Evolutionary conservation across 1,140 invertebrate genomes (phyloP).

Genomic region (Nephotettix cincticeps): DNA sequence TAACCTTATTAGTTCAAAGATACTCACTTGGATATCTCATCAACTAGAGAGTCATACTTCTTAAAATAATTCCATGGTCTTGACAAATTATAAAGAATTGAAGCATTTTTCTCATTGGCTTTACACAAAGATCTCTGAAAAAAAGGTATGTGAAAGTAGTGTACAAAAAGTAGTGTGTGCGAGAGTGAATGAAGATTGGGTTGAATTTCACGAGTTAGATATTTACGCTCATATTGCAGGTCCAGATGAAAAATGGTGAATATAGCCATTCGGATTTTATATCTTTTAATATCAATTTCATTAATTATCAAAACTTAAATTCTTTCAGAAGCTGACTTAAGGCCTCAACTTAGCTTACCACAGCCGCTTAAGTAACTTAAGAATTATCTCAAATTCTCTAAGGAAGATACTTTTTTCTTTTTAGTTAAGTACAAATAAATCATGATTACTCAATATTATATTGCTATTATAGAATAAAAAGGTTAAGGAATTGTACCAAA

Average conservation of each 20-base stretch:
- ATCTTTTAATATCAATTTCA: too few species aligned
- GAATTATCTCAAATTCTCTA: too few species aligned
- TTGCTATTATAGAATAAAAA: too few species aligned
- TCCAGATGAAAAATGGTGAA: neutral
- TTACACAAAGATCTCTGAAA: neutral
- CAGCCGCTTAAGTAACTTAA: too few species aligned
- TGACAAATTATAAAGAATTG: neutral
- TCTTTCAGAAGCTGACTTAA: too few species aligned
- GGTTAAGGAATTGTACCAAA: too few species aligned
- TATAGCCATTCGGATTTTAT: neutral
- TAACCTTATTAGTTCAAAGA: neutral
- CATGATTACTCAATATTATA: too few species aligned
- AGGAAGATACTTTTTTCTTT: too few species aligned
- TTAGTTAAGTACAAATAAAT: too few species aligned
- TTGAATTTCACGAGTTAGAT: neutral
- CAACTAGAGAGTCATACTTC: neutral
- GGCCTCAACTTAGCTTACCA: too few species aligned
- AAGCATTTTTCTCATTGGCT: neutral
- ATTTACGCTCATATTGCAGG: neutral
- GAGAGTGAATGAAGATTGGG: neutral
- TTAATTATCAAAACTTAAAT: too few species aligned
- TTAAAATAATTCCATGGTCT: slow-evolving; percentile 11
- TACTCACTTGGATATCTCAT: neutral
- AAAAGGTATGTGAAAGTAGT: neutral
- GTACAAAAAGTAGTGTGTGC: neutral